Conservation (phyloP, 2,797 vertebrate species). For the Brachyalestes nurse region DNA sequence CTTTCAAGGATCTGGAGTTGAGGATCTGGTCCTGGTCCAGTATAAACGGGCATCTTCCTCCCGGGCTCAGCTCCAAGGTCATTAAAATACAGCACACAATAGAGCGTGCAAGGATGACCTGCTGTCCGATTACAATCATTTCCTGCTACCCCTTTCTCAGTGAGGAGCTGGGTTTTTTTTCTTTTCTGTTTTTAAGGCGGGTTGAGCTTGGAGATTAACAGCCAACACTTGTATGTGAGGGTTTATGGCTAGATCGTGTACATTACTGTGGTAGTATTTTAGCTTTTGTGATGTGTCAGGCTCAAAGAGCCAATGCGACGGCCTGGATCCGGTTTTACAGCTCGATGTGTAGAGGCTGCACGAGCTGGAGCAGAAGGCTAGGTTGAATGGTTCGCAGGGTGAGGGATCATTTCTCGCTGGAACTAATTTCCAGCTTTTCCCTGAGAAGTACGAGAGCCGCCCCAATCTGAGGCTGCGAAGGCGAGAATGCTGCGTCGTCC, state of each 20-base stretch:
- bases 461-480: neutral
- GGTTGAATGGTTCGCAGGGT: neutral
- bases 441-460: neutral
- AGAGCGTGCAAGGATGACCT: conserved; percentile 2
- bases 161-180: conserved; percentile 6
- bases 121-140: conserved; percentile 22
- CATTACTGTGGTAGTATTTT: conserved; percentile 17
- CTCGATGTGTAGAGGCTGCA: neutral
- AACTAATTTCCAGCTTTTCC: conserved; percentile 1
- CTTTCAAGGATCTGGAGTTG: neutral
- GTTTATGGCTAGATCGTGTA: conserved; percentile 12
- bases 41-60: conserved; percentile 32
- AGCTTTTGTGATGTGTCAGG: conserved; percentile 11
- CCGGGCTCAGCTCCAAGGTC: conserved; percentile 15
- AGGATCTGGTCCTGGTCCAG: conserved; percentile 22
- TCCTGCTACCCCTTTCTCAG: conserved; percentile 29
- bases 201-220: conserved; percentile 13
- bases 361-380: neutral
- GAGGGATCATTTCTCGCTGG: neutral
- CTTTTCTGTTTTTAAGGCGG: no score
- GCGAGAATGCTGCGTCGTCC: neutral
- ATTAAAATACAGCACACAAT: conserved; percentile 7
- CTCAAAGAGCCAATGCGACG: neutral
- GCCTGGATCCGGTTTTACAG: conserved; percentile 19
- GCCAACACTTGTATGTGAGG: neutral